phyloP scores from a whole-genome alignment of 2,113 vertebrate species.

The Danionella cerebrum region DNA sequence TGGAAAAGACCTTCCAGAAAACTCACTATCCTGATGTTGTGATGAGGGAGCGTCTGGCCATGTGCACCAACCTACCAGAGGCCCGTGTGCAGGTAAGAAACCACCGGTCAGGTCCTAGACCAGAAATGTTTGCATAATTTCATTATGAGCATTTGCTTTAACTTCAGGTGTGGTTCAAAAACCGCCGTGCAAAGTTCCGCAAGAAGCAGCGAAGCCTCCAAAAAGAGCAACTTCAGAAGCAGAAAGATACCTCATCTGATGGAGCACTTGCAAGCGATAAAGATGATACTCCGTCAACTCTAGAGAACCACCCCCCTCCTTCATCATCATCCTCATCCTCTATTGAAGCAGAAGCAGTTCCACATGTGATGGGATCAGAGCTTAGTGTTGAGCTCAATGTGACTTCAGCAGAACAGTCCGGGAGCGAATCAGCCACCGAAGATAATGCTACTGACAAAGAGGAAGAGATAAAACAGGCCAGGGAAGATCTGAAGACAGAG shows the following conservation, averaged over 20 bases:
- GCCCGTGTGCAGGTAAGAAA: conserved; percentile 87
- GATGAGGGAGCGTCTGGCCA: conserved; percentile 94
- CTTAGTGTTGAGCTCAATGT: conserved; percentile 80
- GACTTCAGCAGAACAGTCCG: conserved; percentile 88
- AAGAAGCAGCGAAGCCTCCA: conserved; percentile 98
- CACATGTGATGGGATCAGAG: conserved; percentile 54
- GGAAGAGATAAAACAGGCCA: conserved; percentile 74
- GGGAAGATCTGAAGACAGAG: conserved; percentile 76
- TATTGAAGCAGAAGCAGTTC: conserved; percentile 64
- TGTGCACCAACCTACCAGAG: conserved; percentile 96
- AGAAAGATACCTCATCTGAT: conserved; percentile 78
- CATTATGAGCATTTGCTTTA: neutral
- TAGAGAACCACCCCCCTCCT: conserved; percentile 66
- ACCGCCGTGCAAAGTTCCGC: conserved; percentile 93
- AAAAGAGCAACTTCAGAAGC: conserved; percentile 97
- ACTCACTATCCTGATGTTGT: conserved; percentile 97
- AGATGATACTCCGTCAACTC: conserved; percentile 41
- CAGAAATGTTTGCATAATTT: neutral
- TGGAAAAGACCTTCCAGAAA: conserved; percentile 98
- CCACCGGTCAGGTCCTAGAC: neutral
- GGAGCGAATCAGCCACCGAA: conserved; percentile 84
- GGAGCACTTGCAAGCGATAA: conserved; percentile 67
- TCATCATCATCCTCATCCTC: conserved; percentile 53
- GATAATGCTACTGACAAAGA: conserved; percentile 81
- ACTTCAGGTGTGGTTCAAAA: conserved; percentile 95